Base-by-base conservation (phyloP, 2,113 vertebrate genomes). In the Aythya baeri region DNA sequence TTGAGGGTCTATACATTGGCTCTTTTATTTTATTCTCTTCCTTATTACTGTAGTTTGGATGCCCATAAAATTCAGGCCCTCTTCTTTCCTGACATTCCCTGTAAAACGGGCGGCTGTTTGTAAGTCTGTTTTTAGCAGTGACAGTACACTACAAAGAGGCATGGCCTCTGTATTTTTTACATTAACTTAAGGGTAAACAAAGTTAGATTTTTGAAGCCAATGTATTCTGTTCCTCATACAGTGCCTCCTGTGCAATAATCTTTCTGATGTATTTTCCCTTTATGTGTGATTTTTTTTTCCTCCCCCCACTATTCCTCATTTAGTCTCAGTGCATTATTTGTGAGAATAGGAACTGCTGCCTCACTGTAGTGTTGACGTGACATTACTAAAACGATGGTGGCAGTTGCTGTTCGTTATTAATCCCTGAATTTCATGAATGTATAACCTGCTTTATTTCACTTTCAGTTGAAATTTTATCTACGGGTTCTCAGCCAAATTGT, bases 201-300 rank as follows among this genome's bases (percentile, higher is more conserved):
- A 95, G 61, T 36, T 52, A 76, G 77, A 80, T 81, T 95, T 97
- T 91, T 73, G 15, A 98, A 96, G 94, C 94, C 96, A 95, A 67
- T 94, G 86, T 95, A 59, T 95, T 96, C 91, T 96, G 95, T 98
- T 98, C 97, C 84, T 95, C 88, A 97, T 96, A 82, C 76, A 97
- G 97, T 97, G 97, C 97, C 97, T 97, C 96, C 91, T 79, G 97
- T 98, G 98, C 97, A 97, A 91, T 97, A 96, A 94, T 90, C 73
- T 91, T 79, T 92, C 94, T 86, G 86, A 95, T 94, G 71, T 96
- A 34, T 97, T 97, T 97, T 91, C 90, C 80, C 92, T 79, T 93
- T 31, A 27, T 83, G 83, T 95, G 93, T 82, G 85, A 91, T 58
- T 88, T 62, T 43, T 46, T 27, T 63, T 41, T 18, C 62, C 55